Evolutionary conservation across 2,113 vertebrate species (phyloP), one percentile per base, ranked within the genome.

Genomic region (Labrus mixtus): DNA sequence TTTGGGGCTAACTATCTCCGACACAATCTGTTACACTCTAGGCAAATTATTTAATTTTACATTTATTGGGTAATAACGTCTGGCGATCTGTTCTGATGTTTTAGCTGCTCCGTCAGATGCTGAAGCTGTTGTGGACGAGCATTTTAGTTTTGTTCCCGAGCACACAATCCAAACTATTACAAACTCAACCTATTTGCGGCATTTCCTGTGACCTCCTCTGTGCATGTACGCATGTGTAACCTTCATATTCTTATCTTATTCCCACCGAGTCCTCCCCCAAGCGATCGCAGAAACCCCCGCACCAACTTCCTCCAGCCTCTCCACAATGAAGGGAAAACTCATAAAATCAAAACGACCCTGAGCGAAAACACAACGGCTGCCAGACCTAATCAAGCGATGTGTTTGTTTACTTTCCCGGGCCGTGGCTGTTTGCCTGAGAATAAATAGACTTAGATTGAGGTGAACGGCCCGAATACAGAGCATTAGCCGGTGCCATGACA

Each of bases 341-440:
- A 86, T 67, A 8, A 67, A 79, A 74, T 50, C 41, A 13, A 75
- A 64, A 67, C 20, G 20, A 82, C 84, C 70, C 66, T 16, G 19
- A 79, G 84, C 62, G 37, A 75, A 33, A 88, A 69, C 23, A 37
- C 56, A 0, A 10, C 8, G 0, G 63, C 54, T 73, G 87, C 55
- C 79, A 88, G 85, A 82, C 19, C 45, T 16, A 82, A 87, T 88
- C 82, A 78, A 65, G 69, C 36, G 41, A 33, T 2, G 6, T 10
- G 73, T 81, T 74, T 71, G 76, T 89, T 84, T 79, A 82, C 78
- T 80, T 77, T 23, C 53, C 33, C 1, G 3, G 3, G 69, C 46
- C 2, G 0, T 8, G 29, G 69, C 60, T 25, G 67, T 77, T 77
- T 61, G 50, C 60, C 46, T 22, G 72, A 51, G 33, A 76, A 83